Evolutionary conservation across 2,888 invertebrate genomes (phyloP).

Genomic region (Salticus scenicus): DNA sequence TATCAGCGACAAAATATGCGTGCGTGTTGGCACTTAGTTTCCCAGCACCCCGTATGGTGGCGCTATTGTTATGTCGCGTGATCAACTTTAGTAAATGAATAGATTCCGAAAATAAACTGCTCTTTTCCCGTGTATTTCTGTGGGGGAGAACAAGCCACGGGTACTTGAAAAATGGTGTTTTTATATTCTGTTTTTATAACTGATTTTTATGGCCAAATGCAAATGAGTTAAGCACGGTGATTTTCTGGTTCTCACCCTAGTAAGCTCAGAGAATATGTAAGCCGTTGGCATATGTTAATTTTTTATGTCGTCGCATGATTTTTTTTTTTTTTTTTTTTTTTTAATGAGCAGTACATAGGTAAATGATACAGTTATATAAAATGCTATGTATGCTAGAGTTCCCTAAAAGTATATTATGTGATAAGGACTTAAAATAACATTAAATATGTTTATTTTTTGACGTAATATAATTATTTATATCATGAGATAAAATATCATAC

Average conservation of each 20-base stretch:
- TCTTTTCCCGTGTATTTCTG: constrained; percentile 20
- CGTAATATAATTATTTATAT: no score
- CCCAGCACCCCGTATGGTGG: constrained; percentile 17
- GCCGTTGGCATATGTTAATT: neutral
- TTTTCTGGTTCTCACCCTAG: constrained; percentile 12
- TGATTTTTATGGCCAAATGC: neutral
- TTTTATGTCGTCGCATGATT: no score
- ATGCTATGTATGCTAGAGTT: no score
- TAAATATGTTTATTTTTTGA: no score
- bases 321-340: no score
- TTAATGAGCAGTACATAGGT: no score
- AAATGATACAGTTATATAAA: no score
- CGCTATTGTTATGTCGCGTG: constrained; percentile 51
- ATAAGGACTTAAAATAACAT: no score
- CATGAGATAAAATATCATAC: no score
- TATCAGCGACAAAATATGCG: constrained; percentile 35
- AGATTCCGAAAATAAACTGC: constrained; percentile 32
- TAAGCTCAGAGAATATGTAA: neutral
- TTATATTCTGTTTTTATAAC: constrained; percentile 17
- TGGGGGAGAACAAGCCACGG: constrained; percentile 25
- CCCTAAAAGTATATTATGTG: no score
- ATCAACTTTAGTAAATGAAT: constrained; percentile 39
- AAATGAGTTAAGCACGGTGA: neutral
- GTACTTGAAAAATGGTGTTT: constrained; percentile 37
- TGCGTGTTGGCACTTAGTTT: constrained; percentile 27